Conservation (phyloP, 2,797 vertebrate genomes). For the Arremon aurantiirostris region DNA sequence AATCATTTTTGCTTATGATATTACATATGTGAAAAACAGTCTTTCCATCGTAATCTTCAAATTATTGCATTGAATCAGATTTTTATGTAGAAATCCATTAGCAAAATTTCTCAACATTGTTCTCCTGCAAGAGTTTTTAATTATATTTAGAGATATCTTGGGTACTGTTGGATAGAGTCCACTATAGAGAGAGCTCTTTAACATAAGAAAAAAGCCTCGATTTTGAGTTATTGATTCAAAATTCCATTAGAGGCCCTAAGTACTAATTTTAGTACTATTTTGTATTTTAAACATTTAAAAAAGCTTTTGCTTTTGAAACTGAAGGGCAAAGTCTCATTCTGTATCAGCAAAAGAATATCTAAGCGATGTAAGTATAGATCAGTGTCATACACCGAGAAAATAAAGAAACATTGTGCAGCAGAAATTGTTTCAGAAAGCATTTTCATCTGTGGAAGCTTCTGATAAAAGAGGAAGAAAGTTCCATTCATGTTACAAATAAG, state of each 20-base stretch:
- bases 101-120: background rate
- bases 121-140: background rate
- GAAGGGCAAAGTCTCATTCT: background rate
- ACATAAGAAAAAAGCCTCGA: background rate
- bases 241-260: background rate
- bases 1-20: background rate
- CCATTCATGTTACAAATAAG: background rate
- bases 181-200: background rate
- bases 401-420: background rate
- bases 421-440: background rate
- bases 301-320: background rate
- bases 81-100: slow-evolving; percentile 22
- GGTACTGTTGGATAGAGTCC: background rate
- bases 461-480: background rate
- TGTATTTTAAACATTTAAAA: background rate
- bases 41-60: background rate
- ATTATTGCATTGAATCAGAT: background rate
- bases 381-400: background rate
- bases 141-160: slow-evolving; percentile 25
- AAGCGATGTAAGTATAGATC: background rate
- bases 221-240: slow-evolving; percentile 39
- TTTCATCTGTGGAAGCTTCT: background rate
- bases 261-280: background rate
- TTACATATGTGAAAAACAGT: background rate
- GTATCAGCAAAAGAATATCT: background rate